These are phyloP conservation scores for Sceloporus undulatus DNA, from an alignment of 2,113 vertebrate genomes.

Conservation along the genomic window DNA sequence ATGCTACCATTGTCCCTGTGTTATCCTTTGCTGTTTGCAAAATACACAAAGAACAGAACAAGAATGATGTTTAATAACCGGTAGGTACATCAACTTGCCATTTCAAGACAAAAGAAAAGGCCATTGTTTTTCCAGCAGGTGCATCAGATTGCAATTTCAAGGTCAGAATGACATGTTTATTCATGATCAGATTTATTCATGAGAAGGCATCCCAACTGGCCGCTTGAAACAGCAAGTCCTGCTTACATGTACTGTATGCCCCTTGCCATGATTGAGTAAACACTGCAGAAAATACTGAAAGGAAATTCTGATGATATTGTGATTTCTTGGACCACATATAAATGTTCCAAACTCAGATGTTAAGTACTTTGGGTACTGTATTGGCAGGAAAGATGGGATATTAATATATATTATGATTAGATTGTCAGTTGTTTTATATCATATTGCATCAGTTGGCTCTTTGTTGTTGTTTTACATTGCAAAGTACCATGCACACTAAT, in stretches of 20 bases:
- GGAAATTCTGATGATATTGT: background rate
- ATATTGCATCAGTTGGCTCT: no score
- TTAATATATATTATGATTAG: no score
- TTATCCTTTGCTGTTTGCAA: background rate
- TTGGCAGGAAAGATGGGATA: no score
- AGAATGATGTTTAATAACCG: background rate
- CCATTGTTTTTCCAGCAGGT: background rate
- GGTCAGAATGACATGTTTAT: background rate
- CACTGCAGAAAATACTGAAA: background rate
- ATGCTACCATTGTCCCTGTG: background rate
- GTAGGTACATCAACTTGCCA: background rate
- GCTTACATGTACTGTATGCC: background rate
- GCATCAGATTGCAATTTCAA: background rate
- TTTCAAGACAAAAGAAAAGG: background rate
- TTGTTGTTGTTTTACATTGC: no score
- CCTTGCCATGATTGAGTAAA: no score
- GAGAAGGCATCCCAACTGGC: background rate
- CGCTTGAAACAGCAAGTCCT: background rate
- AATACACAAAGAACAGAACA: background rate
- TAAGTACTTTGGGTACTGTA: no score
- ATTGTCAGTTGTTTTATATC: no score
- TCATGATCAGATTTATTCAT: background rate
- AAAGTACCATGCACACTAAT: no score
- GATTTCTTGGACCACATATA: background rate
- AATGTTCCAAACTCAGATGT: background rate